Conservation (phyloP, 2,113 vertebrate genomes). For the Corvus hawaiiensis region DNA sequence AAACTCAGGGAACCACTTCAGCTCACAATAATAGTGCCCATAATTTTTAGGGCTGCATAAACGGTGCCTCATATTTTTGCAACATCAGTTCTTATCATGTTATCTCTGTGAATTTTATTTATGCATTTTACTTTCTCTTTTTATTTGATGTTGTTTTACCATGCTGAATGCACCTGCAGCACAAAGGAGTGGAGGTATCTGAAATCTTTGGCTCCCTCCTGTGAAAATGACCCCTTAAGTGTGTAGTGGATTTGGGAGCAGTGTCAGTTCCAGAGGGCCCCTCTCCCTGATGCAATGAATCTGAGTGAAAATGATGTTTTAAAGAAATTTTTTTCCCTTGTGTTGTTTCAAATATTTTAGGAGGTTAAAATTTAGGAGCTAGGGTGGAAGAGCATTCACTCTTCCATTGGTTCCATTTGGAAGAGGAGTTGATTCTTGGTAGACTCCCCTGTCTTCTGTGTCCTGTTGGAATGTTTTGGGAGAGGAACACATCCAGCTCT, state of each 20-base stretch:
- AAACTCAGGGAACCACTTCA: background rate
- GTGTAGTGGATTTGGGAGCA: background rate
- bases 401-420: background rate
- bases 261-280: background rate
- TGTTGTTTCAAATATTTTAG: background rate
- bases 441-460: background rate
- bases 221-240: background rate
- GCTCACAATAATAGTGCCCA: background rate
- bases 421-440: background rate
- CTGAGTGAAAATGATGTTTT: background rate
- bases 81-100: background rate
- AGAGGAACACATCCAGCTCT: background rate
- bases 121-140: background rate
- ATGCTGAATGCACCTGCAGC: background rate
- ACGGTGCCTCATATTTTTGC: accelerated
- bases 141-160: background rate
- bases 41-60: background rate
- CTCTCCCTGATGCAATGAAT: background rate
- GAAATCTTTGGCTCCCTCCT: background rate
- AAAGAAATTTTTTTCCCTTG: background rate
- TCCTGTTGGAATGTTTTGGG: background rate
- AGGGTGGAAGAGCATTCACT: background rate
- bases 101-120: background rate
- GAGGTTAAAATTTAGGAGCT: background rate
- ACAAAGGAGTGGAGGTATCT: background rate